A percentile compares a stretch with the other conserved stretches of the same genome.
These are phyloP conservation scores for Mustelus asterias DNA, from an alignment of 2,113 vertebrate species.

Conservation along the genomic window DNA sequence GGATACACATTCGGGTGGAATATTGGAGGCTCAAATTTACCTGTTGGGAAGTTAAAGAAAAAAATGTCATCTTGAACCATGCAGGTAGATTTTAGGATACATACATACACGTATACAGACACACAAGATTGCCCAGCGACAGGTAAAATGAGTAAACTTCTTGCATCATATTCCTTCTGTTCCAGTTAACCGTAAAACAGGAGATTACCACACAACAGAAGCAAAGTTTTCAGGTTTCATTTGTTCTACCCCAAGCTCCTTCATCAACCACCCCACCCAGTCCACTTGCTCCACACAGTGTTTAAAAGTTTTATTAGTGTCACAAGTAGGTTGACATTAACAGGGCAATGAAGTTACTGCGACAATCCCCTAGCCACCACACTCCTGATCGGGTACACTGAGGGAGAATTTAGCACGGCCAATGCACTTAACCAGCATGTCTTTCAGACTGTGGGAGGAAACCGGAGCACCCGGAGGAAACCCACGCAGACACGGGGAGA, in stretches of 20 bases:
- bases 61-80: background rate
- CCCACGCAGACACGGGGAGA: too few species aligned
- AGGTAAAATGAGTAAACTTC: background rate
- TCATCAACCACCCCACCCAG: too few species aligned
- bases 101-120: too few species aligned
- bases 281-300: background rate
- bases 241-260: background rate
- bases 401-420: too few species aligned
- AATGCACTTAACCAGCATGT: too few species aligned
- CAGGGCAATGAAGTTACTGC: too few species aligned
- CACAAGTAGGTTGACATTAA: too few species aligned
- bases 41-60: background rate
- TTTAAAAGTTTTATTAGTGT: too few species aligned
- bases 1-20: constrained; percentile 41
- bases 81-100: background rate
- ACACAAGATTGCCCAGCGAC: background rate
- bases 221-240: background rate
- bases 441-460: too few species aligned
- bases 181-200: background rate
- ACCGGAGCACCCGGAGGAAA: too few species aligned
- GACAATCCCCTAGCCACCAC: too few species aligned
- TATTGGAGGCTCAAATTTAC: constrained; percentile 41
- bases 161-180: background rate
- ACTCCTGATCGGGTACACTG: too few species aligned
- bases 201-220: background rate